A percentile compares a stretch with the other conserved stretches of the same genome.
These are phyloP conservation scores for Drosophila jambulina DNA, from an alignment of 1,140 invertebrate genomes.

Conservation along the genomic window DNA sequence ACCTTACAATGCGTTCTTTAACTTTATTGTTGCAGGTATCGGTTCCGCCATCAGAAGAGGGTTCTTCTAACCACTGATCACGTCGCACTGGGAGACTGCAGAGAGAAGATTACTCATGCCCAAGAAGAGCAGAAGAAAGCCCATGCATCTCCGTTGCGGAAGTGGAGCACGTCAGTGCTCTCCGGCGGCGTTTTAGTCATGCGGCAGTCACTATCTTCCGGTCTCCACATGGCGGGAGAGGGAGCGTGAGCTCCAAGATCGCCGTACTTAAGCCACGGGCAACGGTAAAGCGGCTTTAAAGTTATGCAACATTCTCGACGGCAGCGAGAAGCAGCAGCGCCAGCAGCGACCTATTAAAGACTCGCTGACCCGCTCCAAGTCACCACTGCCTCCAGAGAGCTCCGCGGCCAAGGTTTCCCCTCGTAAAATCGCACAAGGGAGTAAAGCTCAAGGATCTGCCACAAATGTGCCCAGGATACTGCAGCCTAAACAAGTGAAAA, in stretches of 20 bases:
- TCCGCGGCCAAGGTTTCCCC: slow-evolving; percentile 23
- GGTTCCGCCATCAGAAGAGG: background rate
- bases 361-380: slow-evolving; percentile 45
- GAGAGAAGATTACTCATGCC: slow-evolving; percentile 31
- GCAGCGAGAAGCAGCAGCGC: slow-evolving; percentile 22
- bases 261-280: slow-evolving; percentile 57
- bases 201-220: slow-evolving; percentile 54
- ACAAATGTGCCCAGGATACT: slow-evolving; percentile 21
- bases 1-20: slow-evolving; percentile 8
- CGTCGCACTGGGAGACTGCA: background rate
- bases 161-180: slow-evolving; percentile 11
- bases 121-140: background rate
- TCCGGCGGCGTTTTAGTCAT: slow-evolving; percentile 33
- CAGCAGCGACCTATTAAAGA: slow-evolving; percentile 64
- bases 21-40: slow-evolving; percentile 17
- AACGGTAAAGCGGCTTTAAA: slow-evolving; percentile 51
- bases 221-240: slow-evolving; percentile 43
- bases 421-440: background rate
- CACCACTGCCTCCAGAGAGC: slow-evolving; percentile 38
- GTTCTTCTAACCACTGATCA: slow-evolving; percentile 15
- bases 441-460: background rate
- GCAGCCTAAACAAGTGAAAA: background rate
- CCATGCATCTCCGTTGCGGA: slow-evolving; percentile 38
- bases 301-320: slow-evolving; percentile 68
- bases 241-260: background rate